Percentiles rank a stretch among this genome's conserved stretches.
Conservation (phyloP, 2,797 vertebrate genomes). For the Dryobates pubescens region DNA sequence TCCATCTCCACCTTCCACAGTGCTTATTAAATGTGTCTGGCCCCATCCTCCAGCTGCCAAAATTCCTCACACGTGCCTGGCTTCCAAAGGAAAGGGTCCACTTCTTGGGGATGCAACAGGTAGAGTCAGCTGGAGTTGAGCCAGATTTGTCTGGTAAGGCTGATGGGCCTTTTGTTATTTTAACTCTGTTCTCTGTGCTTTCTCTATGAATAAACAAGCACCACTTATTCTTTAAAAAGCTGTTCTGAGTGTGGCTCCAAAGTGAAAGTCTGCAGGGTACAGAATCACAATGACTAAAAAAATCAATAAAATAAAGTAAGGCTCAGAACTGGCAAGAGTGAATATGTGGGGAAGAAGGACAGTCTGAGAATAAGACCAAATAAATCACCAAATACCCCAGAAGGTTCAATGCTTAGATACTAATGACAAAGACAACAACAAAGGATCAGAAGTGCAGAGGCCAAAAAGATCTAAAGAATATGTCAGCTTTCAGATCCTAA, state of each 20-base stretch:
- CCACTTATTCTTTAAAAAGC: not conserved
- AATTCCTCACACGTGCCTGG: not conserved
- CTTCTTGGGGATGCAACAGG: not conserved
- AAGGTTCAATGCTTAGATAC: not conserved
- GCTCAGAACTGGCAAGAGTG: not conserved
- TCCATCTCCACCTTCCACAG: not conserved
- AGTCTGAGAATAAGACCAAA: not conserved
- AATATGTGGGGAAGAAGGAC: not conserved
- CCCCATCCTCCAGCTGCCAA: not conserved
- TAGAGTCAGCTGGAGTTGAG: not conserved
- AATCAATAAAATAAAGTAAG: not conserved
- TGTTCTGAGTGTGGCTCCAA: not conserved
- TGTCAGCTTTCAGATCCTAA: not conserved
- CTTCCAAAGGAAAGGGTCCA: not conserved
- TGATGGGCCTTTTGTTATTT: not conserved
- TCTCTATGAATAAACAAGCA: not conserved
- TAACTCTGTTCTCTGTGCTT: not conserved
- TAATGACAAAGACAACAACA: not conserved
- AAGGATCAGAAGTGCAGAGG: not conserved
- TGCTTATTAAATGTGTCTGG: not conserved
- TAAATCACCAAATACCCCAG: not conserved
- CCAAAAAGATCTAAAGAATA: not conserved
- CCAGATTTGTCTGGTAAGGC: not conserved
- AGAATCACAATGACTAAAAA: not conserved
- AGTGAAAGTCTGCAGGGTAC: not conserved